Percentiles rank a stretch among this genome's conserved stretches.
Conservation (phyloP, 1,140 invertebrate genomes). For the Heliconius melpomene region DNA sequence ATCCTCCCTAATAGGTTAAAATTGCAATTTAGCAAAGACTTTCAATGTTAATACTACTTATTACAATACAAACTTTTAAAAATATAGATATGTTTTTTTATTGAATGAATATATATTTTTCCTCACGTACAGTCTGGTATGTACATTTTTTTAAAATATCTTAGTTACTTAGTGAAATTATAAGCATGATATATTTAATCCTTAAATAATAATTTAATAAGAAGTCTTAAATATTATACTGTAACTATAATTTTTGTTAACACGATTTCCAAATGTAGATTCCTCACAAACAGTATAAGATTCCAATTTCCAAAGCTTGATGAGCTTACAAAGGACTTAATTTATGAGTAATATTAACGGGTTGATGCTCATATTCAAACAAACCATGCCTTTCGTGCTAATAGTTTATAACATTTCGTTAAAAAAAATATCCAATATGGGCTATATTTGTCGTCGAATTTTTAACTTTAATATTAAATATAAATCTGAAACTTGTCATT, state of each 20-base stretch:
- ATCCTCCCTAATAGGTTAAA: too few relatives aligned
- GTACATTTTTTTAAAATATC: too few relatives aligned
- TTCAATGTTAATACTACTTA: too few relatives aligned
- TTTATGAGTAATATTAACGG: constrained; percentile 1
- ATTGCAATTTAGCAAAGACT: too few relatives aligned
- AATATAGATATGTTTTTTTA: too few relatives aligned
- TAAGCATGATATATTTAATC: not conserved
- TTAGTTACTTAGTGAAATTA: too few relatives aligned
- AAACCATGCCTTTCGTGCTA: constrained; percentile 6
- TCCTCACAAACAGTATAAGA: not conserved
- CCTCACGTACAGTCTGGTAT: too few relatives aligned
- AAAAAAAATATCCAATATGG: not conserved
- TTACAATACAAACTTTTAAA: too few relatives aligned
- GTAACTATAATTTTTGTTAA: constrained; percentile 5
- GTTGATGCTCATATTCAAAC: not conserved
- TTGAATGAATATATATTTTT: too few relatives aligned
- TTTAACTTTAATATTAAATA: too few relatives aligned
- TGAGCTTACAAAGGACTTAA: not conserved
- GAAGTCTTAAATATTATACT: not conserved
- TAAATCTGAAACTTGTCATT: too few relatives aligned
- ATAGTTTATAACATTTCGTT: not conserved
- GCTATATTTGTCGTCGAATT: too few relatives aligned
- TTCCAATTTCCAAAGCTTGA: not conserved
- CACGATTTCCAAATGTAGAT: not conserved
- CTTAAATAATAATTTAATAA: not conserved